Percentiles rank a stretch among this genome's conserved stretches.
phyloP scores from a whole-genome alignment of 1,140 invertebrate species.

The Antheraea mylitta region DNA sequence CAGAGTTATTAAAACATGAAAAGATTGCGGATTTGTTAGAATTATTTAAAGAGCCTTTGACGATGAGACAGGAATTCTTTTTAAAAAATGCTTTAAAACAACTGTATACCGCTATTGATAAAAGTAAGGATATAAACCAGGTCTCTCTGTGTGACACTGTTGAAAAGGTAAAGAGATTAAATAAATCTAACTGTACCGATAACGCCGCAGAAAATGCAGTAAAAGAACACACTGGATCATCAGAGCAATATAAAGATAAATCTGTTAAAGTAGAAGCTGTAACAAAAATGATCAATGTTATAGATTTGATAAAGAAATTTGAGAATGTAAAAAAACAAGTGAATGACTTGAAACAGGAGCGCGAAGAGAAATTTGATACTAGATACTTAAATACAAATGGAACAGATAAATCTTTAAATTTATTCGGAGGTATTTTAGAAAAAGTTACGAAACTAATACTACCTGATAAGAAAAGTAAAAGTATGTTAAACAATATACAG shows the following conservation, averaged over 20 bases:
- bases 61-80: constrained; percentile 60
- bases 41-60: constrained; percentile 65
- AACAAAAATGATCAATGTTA: constrained; percentile 48
- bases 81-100: constrained; percentile 62
- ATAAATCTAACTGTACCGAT: constrained; percentile 7
- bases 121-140: constrained; percentile 49
- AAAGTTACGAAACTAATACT: constrained; percentile 51
- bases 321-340: constrained; percentile 46
- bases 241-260: constrained; percentile 16
- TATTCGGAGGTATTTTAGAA: constrained; percentile 54
- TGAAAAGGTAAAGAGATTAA: constrained; percentile 24
- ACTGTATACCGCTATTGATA: constrained; percentile 47
- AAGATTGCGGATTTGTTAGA: constrained; percentile 64
- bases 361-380: constrained; percentile 2
- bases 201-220: constrained; percentile 11
- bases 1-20: constrained; percentile 58
- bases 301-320: constrained; percentile 54
- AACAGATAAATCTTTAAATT: constrained; percentile 32
- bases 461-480: constrained; percentile 41
- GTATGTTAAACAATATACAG: constrained; percentile 38
- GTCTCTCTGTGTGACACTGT: constrained; percentile 54
- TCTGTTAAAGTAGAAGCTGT: constrained; percentile 28
- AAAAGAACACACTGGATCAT: background rate
- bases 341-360: constrained; percentile 30
- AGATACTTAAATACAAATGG: constrained; percentile 28